These are phyloP conservation scores for Panthera tigris DNA, from an alignment of 2,113 vertebrate species.

Conservation along the genomic window DNA sequence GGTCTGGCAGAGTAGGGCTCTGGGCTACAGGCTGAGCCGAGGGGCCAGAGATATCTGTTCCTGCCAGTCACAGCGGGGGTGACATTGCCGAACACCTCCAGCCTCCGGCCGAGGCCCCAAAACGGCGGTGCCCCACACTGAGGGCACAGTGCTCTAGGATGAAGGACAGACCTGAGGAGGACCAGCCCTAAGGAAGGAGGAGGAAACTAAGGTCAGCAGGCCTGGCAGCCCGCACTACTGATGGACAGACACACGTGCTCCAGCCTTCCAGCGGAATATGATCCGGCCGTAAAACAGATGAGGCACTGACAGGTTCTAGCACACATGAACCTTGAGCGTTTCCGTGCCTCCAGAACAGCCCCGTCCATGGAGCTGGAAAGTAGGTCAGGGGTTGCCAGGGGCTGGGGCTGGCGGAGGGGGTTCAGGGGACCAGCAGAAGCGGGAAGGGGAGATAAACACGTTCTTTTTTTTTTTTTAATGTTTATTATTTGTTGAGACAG, in stretches of 20 bases:
- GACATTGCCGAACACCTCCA: not conserved
- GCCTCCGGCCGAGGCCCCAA: not conserved
- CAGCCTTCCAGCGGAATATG: no score
- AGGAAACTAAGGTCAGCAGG: not conserved
- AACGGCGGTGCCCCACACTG: not conserved
- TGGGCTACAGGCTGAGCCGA: not conserved
- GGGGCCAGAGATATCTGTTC: no score
- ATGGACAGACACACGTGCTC: rapidly evolving
- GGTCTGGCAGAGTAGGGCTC: not conserved
- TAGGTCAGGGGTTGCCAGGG: not conserved
- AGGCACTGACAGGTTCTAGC: rapidly evolving
- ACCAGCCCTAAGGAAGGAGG: not conserved
- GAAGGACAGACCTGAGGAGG: not conserved
- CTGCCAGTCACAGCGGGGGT: not conserved
- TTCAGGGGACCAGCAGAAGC: no score
- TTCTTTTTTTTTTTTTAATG: not conserved
- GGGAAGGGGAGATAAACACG: no score
- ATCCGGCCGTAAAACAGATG: no score
- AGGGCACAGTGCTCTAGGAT: not conserved
- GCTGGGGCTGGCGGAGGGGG: not conserved
- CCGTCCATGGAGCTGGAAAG: not conserved
- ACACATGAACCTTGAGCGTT: rapidly evolving
- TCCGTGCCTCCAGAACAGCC: not conserved
- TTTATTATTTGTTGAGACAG: no score
- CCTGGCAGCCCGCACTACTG: not conserved